Percentiles rank a stretch among this genome's conserved stretches.
These are phyloP conservation scores for Leptura quadrifasciata DNA, from an alignment of 2,888 invertebrate genomes.

Conservation along the genomic window DNA sequence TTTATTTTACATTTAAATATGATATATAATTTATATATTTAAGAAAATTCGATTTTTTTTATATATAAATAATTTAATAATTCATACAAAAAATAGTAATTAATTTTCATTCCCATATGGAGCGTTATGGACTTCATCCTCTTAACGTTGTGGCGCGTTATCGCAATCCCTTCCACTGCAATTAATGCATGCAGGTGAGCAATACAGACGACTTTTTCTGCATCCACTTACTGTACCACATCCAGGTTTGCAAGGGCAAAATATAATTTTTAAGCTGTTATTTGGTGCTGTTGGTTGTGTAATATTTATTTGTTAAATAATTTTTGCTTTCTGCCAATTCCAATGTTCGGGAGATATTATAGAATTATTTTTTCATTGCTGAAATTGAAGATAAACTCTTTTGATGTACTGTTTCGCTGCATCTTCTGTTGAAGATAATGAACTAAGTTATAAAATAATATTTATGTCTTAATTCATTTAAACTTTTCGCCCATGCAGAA, in stretches of 20 bases:
- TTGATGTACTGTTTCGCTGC: too few relatives aligned
- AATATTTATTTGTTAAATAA: neutral
- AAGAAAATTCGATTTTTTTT: neutral
- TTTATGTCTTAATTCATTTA: neutral
- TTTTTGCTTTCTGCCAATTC: neutral
- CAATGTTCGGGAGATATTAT: conserved; percentile 1
- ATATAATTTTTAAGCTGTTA: neutral
- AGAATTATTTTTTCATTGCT: too few relatives aligned
- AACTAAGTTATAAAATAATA: neutral
- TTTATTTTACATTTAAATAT: too few relatives aligned
- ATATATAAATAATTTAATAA: conserved; percentile 5
- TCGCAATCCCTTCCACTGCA: neutral
- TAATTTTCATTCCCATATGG: conserved; percentile 6
- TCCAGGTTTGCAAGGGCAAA: too few relatives aligned
- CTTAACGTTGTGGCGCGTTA: neutral
- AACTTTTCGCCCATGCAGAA: neutral
- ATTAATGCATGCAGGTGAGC: conserved; percentile 1
- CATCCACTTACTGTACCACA: neutral
- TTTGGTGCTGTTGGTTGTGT: neutral
- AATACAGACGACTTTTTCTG: neutral
- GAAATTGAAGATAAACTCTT: too few relatives aligned
- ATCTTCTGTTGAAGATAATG: too few relatives aligned
- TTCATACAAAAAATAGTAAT: neutral
- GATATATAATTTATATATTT: too few relatives aligned
- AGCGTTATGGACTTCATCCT: neutral